Percentiles rank a stretch among this genome's conserved stretches.
Evolutionary conservation across 2,113 vertebrate species (phyloP).

Genomic region (Machaerirhynchus nigripectus): DNA sequence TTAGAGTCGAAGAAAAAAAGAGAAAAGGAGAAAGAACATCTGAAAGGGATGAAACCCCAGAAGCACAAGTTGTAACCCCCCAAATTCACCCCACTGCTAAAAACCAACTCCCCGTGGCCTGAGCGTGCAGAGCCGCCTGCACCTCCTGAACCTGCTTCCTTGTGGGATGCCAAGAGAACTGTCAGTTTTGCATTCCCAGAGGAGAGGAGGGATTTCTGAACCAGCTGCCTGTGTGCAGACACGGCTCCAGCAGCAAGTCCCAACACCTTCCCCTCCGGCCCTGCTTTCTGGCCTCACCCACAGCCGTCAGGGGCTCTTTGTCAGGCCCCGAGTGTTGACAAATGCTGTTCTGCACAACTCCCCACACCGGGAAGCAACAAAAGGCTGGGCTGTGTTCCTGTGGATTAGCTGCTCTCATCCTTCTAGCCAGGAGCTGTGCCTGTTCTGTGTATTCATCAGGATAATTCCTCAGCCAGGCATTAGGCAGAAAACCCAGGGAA

Average conservation of each 20-base stretch:
- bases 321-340: not conserved
- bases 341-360: not conserved
- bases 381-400: not conserved
- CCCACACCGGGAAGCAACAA: not conserved
- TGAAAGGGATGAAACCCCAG: not conserved
- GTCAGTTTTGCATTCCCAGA: not conserved
- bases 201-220: not conserved
- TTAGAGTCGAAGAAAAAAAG: not conserved
- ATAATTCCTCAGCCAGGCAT: not conserved
- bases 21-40: not conserved
- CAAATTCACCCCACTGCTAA: not conserved
- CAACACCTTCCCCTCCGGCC: slow-evolving; percentile 16
- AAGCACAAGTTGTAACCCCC: not conserved
- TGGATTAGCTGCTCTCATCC: slow-evolving; percentile 32
- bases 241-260: slow-evolving; percentile 12
- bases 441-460: not conserved
- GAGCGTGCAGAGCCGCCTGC: not conserved
- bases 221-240: not conserved
- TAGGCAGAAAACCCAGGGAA: not conserved
- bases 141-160: not conserved
- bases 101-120: not conserved
- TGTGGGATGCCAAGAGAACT: not conserved
- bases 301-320: not conserved
- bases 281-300: not conserved
- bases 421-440: not conserved